Conservation (phyloP, 1,140 invertebrate genomes). For the Spodoptera frugiperda region DNA sequence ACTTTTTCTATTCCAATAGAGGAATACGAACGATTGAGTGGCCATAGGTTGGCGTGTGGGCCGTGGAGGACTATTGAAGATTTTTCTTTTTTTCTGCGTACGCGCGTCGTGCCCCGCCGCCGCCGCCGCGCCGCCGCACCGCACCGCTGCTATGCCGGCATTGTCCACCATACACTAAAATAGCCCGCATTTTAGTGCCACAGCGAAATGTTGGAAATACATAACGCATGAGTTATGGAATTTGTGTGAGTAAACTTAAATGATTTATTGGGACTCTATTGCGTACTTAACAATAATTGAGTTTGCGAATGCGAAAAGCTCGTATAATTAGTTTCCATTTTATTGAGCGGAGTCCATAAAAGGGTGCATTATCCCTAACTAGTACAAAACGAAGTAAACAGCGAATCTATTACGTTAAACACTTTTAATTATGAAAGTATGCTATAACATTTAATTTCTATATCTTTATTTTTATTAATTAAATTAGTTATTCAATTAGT, state of each 20-base stretch:
- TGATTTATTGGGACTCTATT: slow-evolving; percentile 64
- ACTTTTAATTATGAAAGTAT: slow-evolving; percentile 7
- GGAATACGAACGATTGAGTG: slow-evolving; percentile 82
- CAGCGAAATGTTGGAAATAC: slow-evolving; percentile 69
- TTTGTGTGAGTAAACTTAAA: slow-evolving; percentile 58
- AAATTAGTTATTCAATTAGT: too few relatives aligned
- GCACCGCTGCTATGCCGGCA: slow-evolving; percentile 47
- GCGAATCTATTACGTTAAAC: slow-evolving; percentile 19
- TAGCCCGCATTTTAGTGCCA: slow-evolving; percentile 71
- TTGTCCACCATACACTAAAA: slow-evolving; percentile 76
- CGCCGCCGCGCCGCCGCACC: slow-evolving; percentile 50
- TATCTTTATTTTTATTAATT: background rate
- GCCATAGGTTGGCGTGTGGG: slow-evolving; percentile 84
- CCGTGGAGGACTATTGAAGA: slow-evolving; percentile 80
- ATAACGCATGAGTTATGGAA: slow-evolving; percentile 66
- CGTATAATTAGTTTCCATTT: slow-evolving; percentile 33
- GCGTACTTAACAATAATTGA: slow-evolving; percentile 45
- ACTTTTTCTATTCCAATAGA: slow-evolving; percentile 62
- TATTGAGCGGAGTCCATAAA: slow-evolving; percentile 32
- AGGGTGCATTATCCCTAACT: slow-evolving; percentile 17
- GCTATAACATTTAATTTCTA: background rate
- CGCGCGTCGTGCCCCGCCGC: slow-evolving; percentile 58
- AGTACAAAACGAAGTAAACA: background rate
- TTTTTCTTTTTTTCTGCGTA: slow-evolving; percentile 79
- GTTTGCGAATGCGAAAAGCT: slow-evolving; percentile 13